These are phyloP conservation scores for Circaetus gallicus DNA, from an alignment of 2,113 vertebrate genomes.

Conservation along the genomic window DNA sequence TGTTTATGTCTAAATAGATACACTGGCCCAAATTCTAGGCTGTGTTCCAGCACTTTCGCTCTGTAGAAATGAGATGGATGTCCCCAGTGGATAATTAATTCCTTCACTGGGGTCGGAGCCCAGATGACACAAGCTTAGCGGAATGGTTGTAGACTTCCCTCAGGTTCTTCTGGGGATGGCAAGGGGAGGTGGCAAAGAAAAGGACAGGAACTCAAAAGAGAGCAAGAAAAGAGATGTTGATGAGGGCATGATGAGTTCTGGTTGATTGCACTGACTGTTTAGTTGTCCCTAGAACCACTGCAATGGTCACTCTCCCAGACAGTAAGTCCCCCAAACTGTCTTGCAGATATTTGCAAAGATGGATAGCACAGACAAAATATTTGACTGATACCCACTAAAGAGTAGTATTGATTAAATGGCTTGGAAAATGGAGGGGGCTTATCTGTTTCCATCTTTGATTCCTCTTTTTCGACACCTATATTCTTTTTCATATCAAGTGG, in stretches of 20 bases:
- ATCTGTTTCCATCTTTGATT: neutral
- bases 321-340: neutral
- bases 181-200: neutral
- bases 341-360: neutral
- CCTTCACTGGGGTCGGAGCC: neutral
- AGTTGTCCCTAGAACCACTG: neutral
- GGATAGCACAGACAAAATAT: neutral
- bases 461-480: neutral
- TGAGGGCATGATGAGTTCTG: neutral
- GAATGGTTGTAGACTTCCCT: neutral
- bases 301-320: neutral
- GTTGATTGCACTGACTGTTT: neutral
- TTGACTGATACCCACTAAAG: neutral
- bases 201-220: neutral
- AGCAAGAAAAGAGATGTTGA: neutral
- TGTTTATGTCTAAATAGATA: conserved; percentile 53
- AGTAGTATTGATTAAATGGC: neutral
- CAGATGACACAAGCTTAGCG: neutral
- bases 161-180: neutral
- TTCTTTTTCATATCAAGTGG: neutral
- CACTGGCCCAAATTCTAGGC: conserved; percentile 17
- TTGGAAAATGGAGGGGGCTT: neutral
- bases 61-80: neutral
- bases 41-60: neutral
- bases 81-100: neutral